Conservation (phyloP, 2,888 invertebrate species). For the Boloria selene region DNA sequence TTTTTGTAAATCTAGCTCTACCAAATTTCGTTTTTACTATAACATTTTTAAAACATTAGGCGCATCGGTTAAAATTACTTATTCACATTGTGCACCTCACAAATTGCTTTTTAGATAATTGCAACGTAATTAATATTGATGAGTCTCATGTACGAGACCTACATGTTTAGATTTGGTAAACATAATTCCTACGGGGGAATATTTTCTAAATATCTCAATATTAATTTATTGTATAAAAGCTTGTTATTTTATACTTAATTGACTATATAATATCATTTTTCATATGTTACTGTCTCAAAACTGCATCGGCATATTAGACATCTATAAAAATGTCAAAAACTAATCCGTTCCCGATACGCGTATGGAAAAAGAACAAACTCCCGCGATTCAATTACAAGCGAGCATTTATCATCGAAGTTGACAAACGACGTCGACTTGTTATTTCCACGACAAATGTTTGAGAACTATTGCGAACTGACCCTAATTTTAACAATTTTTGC, state of each 20-base stretch:
- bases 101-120: no score
- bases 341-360: slow-evolving; percentile 39
- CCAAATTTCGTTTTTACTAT: slow-evolving; percentile 5
- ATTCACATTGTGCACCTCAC: no score
- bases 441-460: slow-evolving; percentile 52
- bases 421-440: slow-evolving; percentile 54
- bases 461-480: slow-evolving; percentile 47
- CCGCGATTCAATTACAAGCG: slow-evolving; percentile 51
- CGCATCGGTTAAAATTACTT: neutral
- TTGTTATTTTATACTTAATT: neutral
- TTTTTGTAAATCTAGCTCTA: slow-evolving; percentile 16
- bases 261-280: neutral
- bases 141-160: no score
- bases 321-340: slow-evolving; percentile 40
- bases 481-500: slow-evolving; percentile 43
- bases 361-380: slow-evolving; percentile 40
- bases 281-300: slow-evolving; percentile 2
- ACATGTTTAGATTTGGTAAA: no score
- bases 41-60: slow-evolving; percentile 2
- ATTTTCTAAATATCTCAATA: no score
- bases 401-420: slow-evolving; percentile 52
- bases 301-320: slow-evolving; percentile 21
- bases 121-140: no score
- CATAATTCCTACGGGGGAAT: no score
- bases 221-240: no score